Conservation (phyloP, 1,140 invertebrate genomes). For the Rhizoglyphus robini region DNA sequence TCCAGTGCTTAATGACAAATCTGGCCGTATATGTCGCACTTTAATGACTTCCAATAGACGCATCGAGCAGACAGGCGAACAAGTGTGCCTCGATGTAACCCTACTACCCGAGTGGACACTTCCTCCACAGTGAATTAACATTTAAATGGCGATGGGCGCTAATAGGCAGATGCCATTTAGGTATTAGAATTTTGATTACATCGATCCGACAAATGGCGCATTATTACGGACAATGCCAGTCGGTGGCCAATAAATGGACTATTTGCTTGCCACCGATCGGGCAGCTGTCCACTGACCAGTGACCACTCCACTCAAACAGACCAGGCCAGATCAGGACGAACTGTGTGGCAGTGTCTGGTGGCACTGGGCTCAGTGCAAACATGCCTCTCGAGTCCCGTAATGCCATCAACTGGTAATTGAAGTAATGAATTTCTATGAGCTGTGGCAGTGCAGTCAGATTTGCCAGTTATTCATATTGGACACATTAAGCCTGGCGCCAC, state of each 20-base stretch:
- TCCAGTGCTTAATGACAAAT: constrained; percentile 1
- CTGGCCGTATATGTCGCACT: neutral
- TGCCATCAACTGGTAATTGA: constrained; percentile 11
- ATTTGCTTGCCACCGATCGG: neutral
- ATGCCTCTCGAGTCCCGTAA: neutral
- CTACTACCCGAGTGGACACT: neutral
- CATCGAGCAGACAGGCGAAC: too few species aligned
- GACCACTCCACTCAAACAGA: neutral
- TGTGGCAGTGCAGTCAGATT: neutral
- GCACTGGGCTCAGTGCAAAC: too few species aligned
- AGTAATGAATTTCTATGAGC: constrained; percentile 14
- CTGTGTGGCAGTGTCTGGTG: neutral
- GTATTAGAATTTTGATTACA: constrained; percentile 15
- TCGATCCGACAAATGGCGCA: constrained; percentile 4
- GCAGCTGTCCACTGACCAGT: neutral
- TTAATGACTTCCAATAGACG: too few species aligned
- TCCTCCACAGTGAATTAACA: neutral
- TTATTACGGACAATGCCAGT: neutral
- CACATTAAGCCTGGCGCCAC: constrained; percentile 7
- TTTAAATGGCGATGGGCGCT: constrained; percentile 1
- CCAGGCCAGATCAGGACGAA: neutral
- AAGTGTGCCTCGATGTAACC: neutral
- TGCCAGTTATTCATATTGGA: constrained; percentile 10
- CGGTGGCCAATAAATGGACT: constrained; percentile 8
- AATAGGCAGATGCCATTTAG: constrained; percentile 2